Percentiles rank a stretch among this genome's conserved stretches.
phyloP scores from a whole-genome alignment of 2,113 vertebrate species.

The Erinaceus europaeus region DNA sequence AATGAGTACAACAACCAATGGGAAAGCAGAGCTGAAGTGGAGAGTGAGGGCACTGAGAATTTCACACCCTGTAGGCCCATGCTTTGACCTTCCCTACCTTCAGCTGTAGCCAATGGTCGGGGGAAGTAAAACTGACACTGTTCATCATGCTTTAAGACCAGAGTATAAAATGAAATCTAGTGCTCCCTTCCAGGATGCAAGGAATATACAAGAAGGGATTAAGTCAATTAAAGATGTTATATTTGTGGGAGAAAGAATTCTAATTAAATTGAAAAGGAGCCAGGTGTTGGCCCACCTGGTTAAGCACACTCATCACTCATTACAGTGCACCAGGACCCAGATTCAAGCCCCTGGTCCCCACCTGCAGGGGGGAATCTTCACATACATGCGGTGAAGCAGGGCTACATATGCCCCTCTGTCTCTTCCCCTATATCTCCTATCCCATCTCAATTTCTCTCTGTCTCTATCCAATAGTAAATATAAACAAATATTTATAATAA shows the following conservation, averaged over 20 bases:
- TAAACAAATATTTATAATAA: no score
- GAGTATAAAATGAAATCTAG: slow-evolving; percentile 81
- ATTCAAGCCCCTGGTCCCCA: no score
- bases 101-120: slow-evolving; percentile 64
- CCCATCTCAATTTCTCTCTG: no score
- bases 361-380: no score
- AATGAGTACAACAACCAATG: neutral
- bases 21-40: neutral
- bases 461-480: no score
- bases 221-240: slow-evolving; percentile 84
- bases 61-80: slow-evolving; percentile 50
- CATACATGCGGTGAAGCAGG: no score
- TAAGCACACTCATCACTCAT: no score
- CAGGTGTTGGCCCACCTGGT: no score
- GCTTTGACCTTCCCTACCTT: slow-evolving; percentile 61
- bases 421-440: no score
- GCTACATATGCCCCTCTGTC: no score
- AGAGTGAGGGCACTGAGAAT: slow-evolving; percentile 28
- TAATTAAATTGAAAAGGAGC: slow-evolving; percentile 76
- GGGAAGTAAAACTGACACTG: slow-evolving; percentile 77
- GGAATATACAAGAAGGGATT: slow-evolving; percentile 75
- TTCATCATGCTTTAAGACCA: slow-evolving; percentile 77
- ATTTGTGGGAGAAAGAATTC: slow-evolving; percentile 78
- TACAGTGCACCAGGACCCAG: no score
- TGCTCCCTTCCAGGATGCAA: slow-evolving; percentile 72